phyloP scores from a whole-genome alignment of 1,140 invertebrate genomes.

The Drosophila quadrilineata region DNA sequence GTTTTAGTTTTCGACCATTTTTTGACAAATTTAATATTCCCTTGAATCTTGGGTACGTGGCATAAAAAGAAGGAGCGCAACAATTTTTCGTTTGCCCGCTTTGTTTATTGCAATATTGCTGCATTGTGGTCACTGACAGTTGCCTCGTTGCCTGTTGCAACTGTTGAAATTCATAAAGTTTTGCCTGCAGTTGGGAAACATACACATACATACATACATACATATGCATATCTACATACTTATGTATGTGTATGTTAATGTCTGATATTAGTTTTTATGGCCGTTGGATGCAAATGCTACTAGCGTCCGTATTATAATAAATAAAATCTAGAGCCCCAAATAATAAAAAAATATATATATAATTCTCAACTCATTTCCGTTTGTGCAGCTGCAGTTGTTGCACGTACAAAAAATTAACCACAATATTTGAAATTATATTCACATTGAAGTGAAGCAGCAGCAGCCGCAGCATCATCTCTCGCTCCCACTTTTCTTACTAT shows the following conservation, averaged over 20 bases:
- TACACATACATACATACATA: no score
- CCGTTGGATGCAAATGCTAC: conserved; percentile 33
- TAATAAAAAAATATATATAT: no score
- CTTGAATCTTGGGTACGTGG: no score
- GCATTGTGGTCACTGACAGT: conserved; percentile 50
- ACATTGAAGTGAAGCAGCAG: conserved; percentile 50
- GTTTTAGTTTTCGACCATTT: no score
- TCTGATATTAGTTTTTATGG: conserved; percentile 65
- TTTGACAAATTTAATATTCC: no score
- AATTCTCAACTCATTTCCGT: conserved; percentile 61
- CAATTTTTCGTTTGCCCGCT: conserved; percentile 56
- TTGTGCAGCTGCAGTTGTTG: conserved; percentile 26
- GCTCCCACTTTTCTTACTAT: no score
- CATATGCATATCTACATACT: no score
- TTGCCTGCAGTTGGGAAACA: no score
- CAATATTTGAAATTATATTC: conserved; percentile 78
- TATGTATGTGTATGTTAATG: no score
- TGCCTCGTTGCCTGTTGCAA: conserved; percentile 35
- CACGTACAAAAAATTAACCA: conserved; percentile 62
- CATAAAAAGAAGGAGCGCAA: conserved; percentile 33
- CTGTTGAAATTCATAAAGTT: conserved; percentile 70
- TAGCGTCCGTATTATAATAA: conserved; percentile 8
- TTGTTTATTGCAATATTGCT: conserved; percentile 64
- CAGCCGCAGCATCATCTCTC: no score
- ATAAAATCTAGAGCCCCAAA: conserved; percentile 20